A percentile compares a stretch with the other conserved stretches of the same genome.
Evolutionary conservation across 2,888 invertebrate genomes (phyloP).

Genomic region (Xanthia icteritia): DNA sequence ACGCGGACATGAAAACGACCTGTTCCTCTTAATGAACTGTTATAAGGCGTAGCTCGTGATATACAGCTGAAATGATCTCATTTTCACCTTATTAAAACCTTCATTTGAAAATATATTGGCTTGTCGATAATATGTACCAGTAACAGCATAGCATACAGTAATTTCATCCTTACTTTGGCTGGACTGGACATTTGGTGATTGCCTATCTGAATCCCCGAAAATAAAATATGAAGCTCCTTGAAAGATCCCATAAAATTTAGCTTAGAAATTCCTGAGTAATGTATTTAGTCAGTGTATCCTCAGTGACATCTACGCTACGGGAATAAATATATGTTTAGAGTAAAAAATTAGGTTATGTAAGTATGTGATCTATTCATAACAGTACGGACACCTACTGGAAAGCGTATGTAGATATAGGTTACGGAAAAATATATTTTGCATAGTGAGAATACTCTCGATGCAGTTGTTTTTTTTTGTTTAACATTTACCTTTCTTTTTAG

Average conservation of each 20-base stretch:
- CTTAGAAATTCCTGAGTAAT: background rate
- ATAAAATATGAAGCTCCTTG: too few relatives aligned
- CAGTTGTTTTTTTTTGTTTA: background rate
- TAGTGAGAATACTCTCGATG: background rate
- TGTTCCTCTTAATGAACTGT: conserved; percentile 28
- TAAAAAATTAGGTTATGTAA: conserved; percentile 9
- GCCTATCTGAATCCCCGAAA: background rate
- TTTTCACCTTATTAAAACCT: background rate
- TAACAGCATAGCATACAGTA: background rate
- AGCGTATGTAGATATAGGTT: background rate
- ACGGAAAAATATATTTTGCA: background rate
- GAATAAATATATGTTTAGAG: conserved; percentile 4
- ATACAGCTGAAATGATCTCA: conserved; percentile 11
- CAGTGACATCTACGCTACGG: background rate
- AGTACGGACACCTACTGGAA: background rate
- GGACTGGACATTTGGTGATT: too few relatives aligned
- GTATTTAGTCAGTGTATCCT: background rate
- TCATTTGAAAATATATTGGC: background rate
- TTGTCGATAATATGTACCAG: background rate
- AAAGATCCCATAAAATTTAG: background rate
- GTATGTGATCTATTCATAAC: conserved; percentile 29
- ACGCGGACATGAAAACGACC: conserved; percentile 19
- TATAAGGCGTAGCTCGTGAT: background rate
- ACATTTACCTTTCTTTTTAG: background rate
- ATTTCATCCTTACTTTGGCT: background rate